These are phyloP conservation scores for Nannobrachium achirus DNA, from an alignment of 2,113 vertebrate genomes.

Conservation along the genomic window DNA sequence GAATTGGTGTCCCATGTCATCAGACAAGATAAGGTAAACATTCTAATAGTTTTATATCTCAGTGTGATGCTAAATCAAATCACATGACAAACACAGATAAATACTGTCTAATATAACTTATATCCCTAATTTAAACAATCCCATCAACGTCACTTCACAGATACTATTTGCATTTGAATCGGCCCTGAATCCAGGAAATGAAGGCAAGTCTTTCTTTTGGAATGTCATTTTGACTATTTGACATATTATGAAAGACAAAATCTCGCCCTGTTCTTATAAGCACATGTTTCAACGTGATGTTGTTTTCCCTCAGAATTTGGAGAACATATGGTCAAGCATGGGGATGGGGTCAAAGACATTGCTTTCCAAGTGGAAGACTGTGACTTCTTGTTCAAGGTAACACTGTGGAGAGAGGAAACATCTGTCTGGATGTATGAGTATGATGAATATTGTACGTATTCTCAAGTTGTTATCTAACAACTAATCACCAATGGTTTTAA, in stretches of 20 bases:
- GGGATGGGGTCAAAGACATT: conserved; percentile 83
- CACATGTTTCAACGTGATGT: not conserved
- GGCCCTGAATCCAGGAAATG: conserved; percentile 81
- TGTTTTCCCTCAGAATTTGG: conserved; percentile 74
- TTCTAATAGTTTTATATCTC: not conserved
- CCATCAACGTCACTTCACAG: conserved; percentile 57
- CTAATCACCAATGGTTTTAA: too few relatives aligned
- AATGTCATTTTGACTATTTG: not conserved
- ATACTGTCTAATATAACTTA: too few relatives aligned
- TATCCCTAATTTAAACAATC: not conserved
- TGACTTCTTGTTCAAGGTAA: conserved; percentile 83
- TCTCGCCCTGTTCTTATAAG: not conserved
- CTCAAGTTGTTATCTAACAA: too few relatives aligned
- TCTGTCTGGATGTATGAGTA: not conserved
- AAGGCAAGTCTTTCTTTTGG: conserved; percentile 62
- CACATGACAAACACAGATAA: not conserved
- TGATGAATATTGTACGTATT: too few relatives aligned
- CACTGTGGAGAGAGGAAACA: not conserved
- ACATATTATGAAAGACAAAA: not conserved
- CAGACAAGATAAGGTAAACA: conserved; percentile 81
- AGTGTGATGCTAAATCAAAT: not conserved
- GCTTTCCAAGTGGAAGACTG: conserved; percentile 86
- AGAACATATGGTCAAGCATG: conserved; percentile 78
- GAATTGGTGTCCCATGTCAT: conserved; percentile 80
- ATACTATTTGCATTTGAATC: conserved; percentile 81